Percentiles rank a stretch among this genome's conserved stretches.
Evolutionary conservation across 1,140 invertebrate genomes (phyloP).

Genomic region (Drosophila arawakana): DNA sequence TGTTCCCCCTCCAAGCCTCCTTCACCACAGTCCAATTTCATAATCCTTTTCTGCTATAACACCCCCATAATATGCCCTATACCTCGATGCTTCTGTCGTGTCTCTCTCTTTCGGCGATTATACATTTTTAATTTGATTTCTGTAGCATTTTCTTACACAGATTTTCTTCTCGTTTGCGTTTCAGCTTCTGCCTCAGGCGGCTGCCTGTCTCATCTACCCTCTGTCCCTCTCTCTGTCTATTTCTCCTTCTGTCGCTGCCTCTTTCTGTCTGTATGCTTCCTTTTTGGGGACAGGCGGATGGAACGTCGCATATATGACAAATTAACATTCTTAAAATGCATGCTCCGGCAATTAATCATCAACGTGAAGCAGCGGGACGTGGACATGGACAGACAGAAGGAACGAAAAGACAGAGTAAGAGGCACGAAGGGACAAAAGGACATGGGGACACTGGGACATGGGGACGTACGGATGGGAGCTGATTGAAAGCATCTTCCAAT

Average conservation of each 20-base stretch:
- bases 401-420: too few species aligned
- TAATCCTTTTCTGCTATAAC: conserved; percentile 2
- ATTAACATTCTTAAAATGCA: conserved; percentile 79
- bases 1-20: background rate
- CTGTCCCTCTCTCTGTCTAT: background rate
- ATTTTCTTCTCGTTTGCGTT: conserved; percentile 4
- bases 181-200: background rate
- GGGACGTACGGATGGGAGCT: conserved; percentile 10
- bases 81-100: background rate
- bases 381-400: too few species aligned
- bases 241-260: background rate
- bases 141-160: conserved; percentile 48
- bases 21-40: background rate
- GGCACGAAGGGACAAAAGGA: conserved; percentile 6
- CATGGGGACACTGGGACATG: background rate
- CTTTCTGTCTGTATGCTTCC: conserved; percentile 23
- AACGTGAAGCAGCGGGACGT: conserved; percentile 11
- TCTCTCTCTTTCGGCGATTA: conserved; percentile 63
- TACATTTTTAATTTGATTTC: conserved; percentile 82
- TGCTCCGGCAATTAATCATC: conserved; percentile 74
- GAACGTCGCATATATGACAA: conserved; percentile 73
- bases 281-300: conserved; percentile 42
- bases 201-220: background rate
- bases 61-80: background rate
- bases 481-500: conserved; percentile 63